Conservation (phyloP, 1,140 invertebrate genomes). For the Achroia grisella region DNA sequence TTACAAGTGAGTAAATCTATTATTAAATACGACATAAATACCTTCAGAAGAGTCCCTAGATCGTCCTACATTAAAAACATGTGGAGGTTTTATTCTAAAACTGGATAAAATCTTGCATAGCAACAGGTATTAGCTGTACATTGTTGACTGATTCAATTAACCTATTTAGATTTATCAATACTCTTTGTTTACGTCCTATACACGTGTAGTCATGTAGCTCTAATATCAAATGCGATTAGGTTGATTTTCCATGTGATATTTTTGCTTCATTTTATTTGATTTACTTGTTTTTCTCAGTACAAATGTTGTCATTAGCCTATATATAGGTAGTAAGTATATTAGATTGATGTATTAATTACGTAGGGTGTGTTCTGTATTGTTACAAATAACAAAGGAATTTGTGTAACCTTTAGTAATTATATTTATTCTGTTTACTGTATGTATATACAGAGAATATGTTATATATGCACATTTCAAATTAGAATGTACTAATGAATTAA, state of each 20-base stretch:
- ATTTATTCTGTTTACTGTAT: too few relatives aligned
- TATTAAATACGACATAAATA: constrained; percentile 13
- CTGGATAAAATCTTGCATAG: constrained; percentile 19
- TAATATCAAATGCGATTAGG: constrained; percentile 25
- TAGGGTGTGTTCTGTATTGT: too few relatives aligned
- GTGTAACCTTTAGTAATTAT: too few relatives aligned
- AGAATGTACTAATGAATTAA: too few relatives aligned
- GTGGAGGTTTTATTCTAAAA: constrained; percentile 4
- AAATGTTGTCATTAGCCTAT: too few relatives aligned
- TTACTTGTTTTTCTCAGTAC: too few relatives aligned
- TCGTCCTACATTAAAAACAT: not conserved
- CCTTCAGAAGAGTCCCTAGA: not conserved
- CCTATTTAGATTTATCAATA: constrained; percentile 47
- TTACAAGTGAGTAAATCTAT: constrained; percentile 80
- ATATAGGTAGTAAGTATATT: too few relatives aligned
- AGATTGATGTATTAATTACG: too few relatives aligned
- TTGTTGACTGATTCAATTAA: constrained; percentile 46
- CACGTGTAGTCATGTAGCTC: constrained; percentile 26
- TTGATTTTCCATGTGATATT: constrained; percentile 13
- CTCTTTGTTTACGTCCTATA: constrained; percentile 43
- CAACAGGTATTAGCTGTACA: constrained; percentile 35
- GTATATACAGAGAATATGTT: too few relatives aligned
- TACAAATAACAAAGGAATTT: too few relatives aligned
- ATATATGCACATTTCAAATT: too few relatives aligned
- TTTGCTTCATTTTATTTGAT: not conserved